phyloP scores from a whole-genome alignment of 2,888 invertebrate genomes.

The Polydrusus pterygomalis region DNA sequence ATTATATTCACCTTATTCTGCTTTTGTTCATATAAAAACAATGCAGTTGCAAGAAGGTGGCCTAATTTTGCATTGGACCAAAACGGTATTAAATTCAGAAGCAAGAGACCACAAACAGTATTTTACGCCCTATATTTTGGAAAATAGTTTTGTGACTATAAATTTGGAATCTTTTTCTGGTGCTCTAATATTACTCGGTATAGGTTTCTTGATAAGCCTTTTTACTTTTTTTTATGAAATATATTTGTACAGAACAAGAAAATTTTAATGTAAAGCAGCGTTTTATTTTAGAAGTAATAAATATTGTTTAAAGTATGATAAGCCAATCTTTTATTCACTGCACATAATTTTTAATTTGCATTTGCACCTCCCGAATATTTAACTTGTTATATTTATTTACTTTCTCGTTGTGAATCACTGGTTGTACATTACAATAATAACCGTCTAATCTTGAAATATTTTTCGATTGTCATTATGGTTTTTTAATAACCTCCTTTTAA shows the following conservation, averaged over 20 bases:
- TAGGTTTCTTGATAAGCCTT: conserved; percentile 53
- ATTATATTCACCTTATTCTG: conserved; percentile 59
- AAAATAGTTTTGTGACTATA: conserved; percentile 42
- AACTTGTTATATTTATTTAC: too few species aligned
- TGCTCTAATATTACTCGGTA: conserved; percentile 51
- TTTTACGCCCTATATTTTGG: conserved; percentile 49
- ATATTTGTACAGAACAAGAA: background rate
- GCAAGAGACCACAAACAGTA: conserved; percentile 38
- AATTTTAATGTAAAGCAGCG: background rate
- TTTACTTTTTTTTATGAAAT: conserved; percentile 55
- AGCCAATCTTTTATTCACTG: too few species aligned
- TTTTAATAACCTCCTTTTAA: too few species aligned
- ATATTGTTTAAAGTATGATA: too few species aligned
- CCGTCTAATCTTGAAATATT: too few species aligned
- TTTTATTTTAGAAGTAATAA: too few species aligned
- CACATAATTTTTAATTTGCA: too few species aligned
- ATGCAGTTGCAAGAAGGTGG: conserved; percentile 58
- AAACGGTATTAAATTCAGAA: conserved; percentile 9
- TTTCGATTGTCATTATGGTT: too few species aligned
- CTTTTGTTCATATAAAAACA: conserved; percentile 51
- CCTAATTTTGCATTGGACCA: conserved; percentile 55
- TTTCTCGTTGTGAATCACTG: too few species aligned
- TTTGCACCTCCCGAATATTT: too few species aligned
- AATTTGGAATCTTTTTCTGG: conserved; percentile 55
- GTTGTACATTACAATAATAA: too few species aligned